Base-by-base conservation (phyloP, 2,888 invertebrate genomes). In the Agonopterix arenella region DNA sequence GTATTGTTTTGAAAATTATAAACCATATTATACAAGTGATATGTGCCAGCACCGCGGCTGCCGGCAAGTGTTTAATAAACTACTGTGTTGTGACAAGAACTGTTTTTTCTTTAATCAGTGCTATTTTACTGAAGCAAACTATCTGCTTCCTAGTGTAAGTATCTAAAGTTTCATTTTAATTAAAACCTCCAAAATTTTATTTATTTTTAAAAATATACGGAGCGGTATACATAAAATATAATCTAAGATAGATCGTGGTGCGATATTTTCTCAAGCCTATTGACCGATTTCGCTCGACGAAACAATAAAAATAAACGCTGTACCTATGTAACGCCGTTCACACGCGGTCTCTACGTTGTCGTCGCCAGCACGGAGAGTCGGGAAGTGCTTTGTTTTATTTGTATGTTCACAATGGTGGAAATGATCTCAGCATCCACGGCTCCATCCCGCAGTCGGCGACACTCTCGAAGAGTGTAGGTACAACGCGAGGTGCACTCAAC, bases 11-110 rank as follows among this genome's bases (percentile, higher is more conserved):
- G 55, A 72, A 70, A 5, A 72, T 61, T 67, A 70, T 68, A 71
- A 76, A 66, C 68, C 73, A 71, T 70, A 74, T 70, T 70, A 73
- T 63, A 72, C 68, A 66, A 70, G 57, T 74, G 76, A 67, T 80
- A 80, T 80, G 79, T 71, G 68, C 75, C 58, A 62, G 63, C 68
- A 69, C 62, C 55, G 56, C 54, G 54, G 58, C 62, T 59, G 61
- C 64, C 70, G 68, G 61, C 65, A 49, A 60, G 64, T 85, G 81
- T 82, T 83, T 84, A 65, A 61, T 67, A 79, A 84, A 81, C 77
- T 68, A 49, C 52, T 51, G 77, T 79, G 78, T 69, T 75, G 75
- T 79, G 77, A 73, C 67, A 67, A 67, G 65, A 53, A 63, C 70
- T 70, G 62, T 58, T 70, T 71, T 76, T 68, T 70, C 62, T 70